Evolutionary conservation across 2,888 invertebrate genomes (phyloP).

Genomic region (Suillia variegata): DNA sequence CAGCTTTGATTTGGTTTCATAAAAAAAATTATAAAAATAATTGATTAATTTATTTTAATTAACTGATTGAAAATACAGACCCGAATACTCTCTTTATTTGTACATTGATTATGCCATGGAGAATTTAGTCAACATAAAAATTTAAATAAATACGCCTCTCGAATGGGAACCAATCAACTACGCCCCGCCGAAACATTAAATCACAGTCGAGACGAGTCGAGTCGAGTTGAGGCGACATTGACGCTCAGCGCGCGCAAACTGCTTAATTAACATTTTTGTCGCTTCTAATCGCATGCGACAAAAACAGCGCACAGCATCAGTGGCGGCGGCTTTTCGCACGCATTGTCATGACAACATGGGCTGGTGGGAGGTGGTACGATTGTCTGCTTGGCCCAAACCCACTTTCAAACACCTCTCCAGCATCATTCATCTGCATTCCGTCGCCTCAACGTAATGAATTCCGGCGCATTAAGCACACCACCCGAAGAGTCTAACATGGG

Average conservation of each 20-base stretch:
- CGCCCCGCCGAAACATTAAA: not conserved
- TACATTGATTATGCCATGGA: not conserved
- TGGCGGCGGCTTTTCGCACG: too few species aligned
- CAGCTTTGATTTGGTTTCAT: too few species aligned
- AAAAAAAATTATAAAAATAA: too few species aligned
- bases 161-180: not conserved
- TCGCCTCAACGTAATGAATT: not conserved
- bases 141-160: not conserved
- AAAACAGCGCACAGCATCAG: not conserved
- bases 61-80: too few species aligned
- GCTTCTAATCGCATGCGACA: not conserved
- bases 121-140: not conserved
- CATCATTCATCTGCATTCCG: too few species aligned
- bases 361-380: not conserved
- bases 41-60: too few species aligned
- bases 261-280: conserved; percentile 7
- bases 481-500: not conserved
- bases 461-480: conserved; percentile 2
- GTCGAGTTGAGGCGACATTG: too few species aligned
- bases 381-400: not conserved
- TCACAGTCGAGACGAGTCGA: too few species aligned
- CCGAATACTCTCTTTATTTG: too few species aligned
- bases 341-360: not conserved
- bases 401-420: too few species aligned
- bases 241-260: not conserved